These are phyloP conservation scores for Pheosia gnoma DNA, from an alignment of 2,888 invertebrate species.

Conservation along the genomic window DNA sequence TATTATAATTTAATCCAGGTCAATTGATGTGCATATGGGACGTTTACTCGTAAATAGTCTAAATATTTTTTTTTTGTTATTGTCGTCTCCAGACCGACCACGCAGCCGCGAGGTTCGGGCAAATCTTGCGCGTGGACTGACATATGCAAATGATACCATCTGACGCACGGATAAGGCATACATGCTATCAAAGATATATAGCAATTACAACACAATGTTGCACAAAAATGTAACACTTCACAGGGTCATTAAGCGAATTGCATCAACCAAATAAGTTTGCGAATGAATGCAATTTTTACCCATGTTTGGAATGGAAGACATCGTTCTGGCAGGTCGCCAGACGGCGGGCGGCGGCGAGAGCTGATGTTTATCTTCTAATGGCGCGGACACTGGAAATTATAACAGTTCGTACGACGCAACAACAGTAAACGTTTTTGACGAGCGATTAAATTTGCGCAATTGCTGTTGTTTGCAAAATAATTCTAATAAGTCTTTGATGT, in stretches of 20 bases:
- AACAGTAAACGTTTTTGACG: constrained; percentile 44
- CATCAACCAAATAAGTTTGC: constrained; percentile 25
- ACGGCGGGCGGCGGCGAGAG: constrained; percentile 45
- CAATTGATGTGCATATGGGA: too few species aligned
- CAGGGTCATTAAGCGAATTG: constrained; percentile 13
- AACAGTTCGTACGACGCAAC: constrained; percentile 59
- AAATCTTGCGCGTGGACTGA: too few species aligned
- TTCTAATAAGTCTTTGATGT: too few species aligned
- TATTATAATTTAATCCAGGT: too few species aligned
- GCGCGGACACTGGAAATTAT: constrained; percentile 65
- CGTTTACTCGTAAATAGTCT: too few species aligned
- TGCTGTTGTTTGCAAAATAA: constrained; percentile 20
- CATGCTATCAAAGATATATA: too few species aligned
- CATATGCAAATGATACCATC: too few species aligned
- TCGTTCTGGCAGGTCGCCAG: constrained; percentile 51
- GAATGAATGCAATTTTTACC: constrained; percentile 50
- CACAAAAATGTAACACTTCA: not conserved
- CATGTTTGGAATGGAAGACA: constrained; percentile 42
- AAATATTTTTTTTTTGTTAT: too few species aligned
- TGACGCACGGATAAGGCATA: too few species aligned
- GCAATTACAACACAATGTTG: too few species aligned
- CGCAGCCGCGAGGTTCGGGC: too few species aligned
- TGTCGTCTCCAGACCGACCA: too few species aligned
- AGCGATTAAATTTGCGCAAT: constrained; percentile 36
- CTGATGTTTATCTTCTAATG: constrained; percentile 66